These are phyloP conservation scores for Trypoxylon attenuatum DNA, from an alignment of 2,888 invertebrate genomes.

Conservation along the genomic window DNA sequence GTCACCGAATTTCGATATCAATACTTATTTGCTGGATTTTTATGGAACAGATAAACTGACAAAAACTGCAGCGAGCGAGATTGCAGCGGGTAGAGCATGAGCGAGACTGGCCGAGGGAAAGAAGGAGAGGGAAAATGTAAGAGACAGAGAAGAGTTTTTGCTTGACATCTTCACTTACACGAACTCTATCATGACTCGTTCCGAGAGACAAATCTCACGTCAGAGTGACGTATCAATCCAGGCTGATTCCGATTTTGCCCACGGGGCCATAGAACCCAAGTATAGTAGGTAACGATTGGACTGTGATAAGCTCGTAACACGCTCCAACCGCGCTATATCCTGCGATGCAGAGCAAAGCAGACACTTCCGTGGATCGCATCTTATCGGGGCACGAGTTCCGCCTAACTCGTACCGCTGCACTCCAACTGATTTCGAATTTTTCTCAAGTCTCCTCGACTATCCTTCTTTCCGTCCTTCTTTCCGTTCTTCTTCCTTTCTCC, in stretches of 20 bases:
- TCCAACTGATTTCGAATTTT: constrained; percentile 12
- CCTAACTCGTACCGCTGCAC: neutral
- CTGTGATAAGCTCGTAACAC: neutral
- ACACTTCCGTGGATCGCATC: constrained; percentile 5
- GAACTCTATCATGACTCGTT: neutral
- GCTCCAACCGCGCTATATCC: neutral
- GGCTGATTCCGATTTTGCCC: neutral
- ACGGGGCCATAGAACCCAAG: neutral
- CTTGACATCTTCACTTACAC: neutral
- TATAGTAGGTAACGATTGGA: neutral
- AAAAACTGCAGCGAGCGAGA: no score
- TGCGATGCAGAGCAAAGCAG: constrained; percentile 10
- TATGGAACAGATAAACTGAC: no score
- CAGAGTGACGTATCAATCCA: neutral
- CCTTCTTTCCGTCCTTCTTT: neutral
- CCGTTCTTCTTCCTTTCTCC: neutral
- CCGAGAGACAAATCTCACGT: neutral
- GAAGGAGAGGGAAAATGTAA: neutral
- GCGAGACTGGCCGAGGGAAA: no score
- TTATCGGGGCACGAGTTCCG: constrained; percentile 1
- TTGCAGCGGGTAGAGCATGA: neutral
- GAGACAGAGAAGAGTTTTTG: no score
- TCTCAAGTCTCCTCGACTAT: no score
- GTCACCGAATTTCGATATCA: no score
- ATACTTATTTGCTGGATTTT: no score